These are phyloP conservation scores for Chionodraco myersi DNA, from an alignment of 2,113 vertebrate species.

Conservation along the genomic window DNA sequence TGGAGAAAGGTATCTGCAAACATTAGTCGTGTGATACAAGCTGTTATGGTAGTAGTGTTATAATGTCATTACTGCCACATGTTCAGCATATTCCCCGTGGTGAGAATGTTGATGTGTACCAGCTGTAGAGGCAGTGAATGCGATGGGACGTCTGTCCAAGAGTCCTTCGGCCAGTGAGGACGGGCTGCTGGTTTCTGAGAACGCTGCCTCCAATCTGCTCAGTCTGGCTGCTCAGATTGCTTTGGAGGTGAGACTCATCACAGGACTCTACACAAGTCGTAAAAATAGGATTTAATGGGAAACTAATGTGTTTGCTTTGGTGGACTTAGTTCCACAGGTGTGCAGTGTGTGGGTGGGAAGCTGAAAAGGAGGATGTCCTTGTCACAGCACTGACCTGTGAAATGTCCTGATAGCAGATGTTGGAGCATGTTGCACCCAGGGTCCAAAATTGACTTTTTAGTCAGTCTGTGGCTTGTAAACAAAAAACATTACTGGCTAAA, in stretches of 20 bases:
- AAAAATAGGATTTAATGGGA: background rate
- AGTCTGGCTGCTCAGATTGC: constrained; percentile 91
- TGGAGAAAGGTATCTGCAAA: constrained; percentile 81
- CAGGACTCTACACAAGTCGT: background rate
- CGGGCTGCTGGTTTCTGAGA: constrained; percentile 71
- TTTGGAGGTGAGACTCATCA: constrained; percentile 85
- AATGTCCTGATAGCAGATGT: background rate
- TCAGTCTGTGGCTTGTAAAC: too few relatives aligned
- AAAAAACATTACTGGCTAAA: too few relatives aligned
- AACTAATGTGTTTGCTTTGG: background rate
- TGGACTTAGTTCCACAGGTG: too few relatives aligned
- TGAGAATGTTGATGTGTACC: constrained; percentile 55
- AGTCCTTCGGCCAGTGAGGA: constrained; percentile 62
- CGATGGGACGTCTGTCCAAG: constrained; percentile 81
- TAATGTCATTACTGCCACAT: background rate
- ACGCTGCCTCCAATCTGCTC: constrained; percentile 82
- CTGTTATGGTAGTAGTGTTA: background rate
- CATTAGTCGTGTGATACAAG: background rate
- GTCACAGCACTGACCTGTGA: constrained; percentile 20
- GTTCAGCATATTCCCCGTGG: constrained; percentile 24
- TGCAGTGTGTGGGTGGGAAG: constrained; percentile 19
- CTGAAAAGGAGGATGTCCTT: constrained; percentile 8
- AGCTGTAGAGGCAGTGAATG: constrained; percentile 86
- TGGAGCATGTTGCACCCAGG: background rate
- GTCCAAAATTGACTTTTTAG: too few relatives aligned